Evolutionary conservation across 2,113 vertebrate species (phyloP), one percentile per base, ranked within the genome.

Genomic region (Oceanites oceanicus): DNA sequence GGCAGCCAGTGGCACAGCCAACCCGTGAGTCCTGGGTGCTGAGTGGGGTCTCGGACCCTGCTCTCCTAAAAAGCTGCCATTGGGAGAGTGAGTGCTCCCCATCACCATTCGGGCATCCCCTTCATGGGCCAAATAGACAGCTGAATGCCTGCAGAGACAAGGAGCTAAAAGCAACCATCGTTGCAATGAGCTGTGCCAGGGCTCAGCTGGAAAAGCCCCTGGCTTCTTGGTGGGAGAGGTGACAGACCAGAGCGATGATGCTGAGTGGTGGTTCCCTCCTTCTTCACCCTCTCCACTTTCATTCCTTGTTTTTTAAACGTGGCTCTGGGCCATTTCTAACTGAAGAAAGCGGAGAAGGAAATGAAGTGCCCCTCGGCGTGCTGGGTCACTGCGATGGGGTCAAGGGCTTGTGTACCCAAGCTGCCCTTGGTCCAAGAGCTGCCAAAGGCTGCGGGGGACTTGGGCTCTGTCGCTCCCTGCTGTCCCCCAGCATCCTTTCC

Each of bases 351-450:
- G 7, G 62, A 92, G 86, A 80, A 92, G 93, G 95, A 94, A 95
- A 63, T 55, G 18, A 74, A 92, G 70, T 86, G 76, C 55, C 65
- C 71, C 71, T 97, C 1, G 0, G 73, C 0, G 1, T n/a, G 67
- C 42, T 90, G 86, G 88, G 95, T 96, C 96, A 96, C 79, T 1
- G 38, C 1, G 0, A 7, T 2, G 44, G 86, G 91, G 89, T 97
- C 95, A 95, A 67, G 94, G 76, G 82, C 92, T 95, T 95, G 94
- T 86, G 91, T 95, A 92, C 83, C 55, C 86, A 86, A 92, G 79
- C 76, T 84, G 93, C 65, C 56, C 68, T 62, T 50, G 21, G 42
- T 58, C 82, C 0, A 1, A 83, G 44, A 91, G 53, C 86, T 2
- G 14, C 72, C 1, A 3, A 61, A 86, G 63, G 59, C 58, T 61